Evolutionary conservation across 64 coral and sea anemone species (phyloP).

Genomic region (Dendrophyllia cribrosa): DNA sequence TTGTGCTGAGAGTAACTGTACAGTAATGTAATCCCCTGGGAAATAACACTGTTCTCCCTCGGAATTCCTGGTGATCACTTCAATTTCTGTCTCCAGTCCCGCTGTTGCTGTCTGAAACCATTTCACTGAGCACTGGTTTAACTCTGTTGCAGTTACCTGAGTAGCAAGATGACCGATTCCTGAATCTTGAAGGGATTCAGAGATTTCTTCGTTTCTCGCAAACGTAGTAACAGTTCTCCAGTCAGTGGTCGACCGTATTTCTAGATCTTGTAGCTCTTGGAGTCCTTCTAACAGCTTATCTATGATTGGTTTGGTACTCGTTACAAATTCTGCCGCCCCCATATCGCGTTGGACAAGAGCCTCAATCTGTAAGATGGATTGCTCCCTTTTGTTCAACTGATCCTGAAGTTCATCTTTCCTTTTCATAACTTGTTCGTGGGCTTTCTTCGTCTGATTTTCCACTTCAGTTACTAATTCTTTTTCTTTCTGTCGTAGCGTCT

Average conservation of each 20-base stretch:
- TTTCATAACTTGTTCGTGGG: not conserved
- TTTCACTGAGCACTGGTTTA: slow-evolving; percentile 13
- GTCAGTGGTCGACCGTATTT: not conserved
- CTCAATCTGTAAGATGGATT: not conserved
- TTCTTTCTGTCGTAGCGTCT: not conserved
- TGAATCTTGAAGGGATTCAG: not conserved
- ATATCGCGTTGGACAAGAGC: not conserved
- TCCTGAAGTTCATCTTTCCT: not conserved
- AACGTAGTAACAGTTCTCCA: not conserved
- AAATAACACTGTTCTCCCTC: slow-evolving; percentile 3
- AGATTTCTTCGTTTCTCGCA: slow-evolving; percentile 7
- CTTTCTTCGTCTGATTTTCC: not conserved
- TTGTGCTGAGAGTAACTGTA: not conserved
- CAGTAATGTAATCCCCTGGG: not conserved
- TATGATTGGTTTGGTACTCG: not conserved
- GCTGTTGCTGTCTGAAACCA: not conserved
- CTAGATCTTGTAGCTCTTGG: not conserved
- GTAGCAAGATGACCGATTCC: not conserved
- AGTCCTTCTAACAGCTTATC: not conserved
- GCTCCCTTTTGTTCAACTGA: not conserved
- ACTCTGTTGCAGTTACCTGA: not conserved
- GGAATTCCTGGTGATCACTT: slow-evolving; percentile 9
- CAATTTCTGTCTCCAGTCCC: not conserved
- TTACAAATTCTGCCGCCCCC: not conserved
- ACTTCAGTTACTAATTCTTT: not conserved